phyloP scores from a whole-genome alignment of 2,888 invertebrate genomes.

The Chymomyza amoena region DNA sequence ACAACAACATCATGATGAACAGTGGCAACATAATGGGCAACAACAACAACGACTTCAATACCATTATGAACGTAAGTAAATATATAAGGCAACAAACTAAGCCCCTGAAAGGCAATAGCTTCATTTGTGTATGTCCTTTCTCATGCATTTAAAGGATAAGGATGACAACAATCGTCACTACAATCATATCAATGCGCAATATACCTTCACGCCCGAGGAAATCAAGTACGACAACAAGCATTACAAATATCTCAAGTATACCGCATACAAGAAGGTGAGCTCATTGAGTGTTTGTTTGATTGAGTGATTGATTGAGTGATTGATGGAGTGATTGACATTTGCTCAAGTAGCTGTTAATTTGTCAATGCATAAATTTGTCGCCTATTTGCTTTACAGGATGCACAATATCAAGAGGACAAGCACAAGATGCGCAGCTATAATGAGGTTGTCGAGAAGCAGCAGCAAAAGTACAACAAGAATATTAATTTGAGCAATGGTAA shows the following conservation, averaged over 20 bases:
- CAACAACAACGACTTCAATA: constrained; percentile 76
- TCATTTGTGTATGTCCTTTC: neutral
- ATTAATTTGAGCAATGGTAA: constrained; percentile 72
- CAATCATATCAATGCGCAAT: constrained; percentile 80
- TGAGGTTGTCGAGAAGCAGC: constrained; percentile 81
- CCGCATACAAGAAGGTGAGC: constrained; percentile 84
- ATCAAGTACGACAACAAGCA: constrained; percentile 89
- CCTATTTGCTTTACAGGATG: constrained; percentile 69
- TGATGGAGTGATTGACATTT: neutral
- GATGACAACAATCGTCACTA: constrained; percentile 79
- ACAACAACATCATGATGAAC: constrained; percentile 74
- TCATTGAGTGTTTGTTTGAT: neutral
- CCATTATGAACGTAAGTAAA: constrained; percentile 76
- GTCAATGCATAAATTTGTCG: constrained; percentile 1
- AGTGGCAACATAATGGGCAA: constrained; percentile 65
- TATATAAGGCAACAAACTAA: neutral
- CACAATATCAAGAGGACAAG: constrained; percentile 80
- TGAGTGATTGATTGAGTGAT: neutral
- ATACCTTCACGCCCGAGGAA: constrained; percentile 86
- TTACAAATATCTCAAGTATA: constrained; percentile 88
- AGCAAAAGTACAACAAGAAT: constrained; percentile 75
- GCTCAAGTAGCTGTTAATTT: neutral
- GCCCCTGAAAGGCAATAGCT: neutral
- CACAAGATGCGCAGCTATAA: constrained; percentile 84
- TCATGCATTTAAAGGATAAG: constrained; percentile 63